A percentile compares a stretch with the other conserved stretches of the same genome.
Evolutionary conservation across 2,797 vertebrate species (phyloP).

Genomic region (Macrochelys suwanniensis): DNA sequence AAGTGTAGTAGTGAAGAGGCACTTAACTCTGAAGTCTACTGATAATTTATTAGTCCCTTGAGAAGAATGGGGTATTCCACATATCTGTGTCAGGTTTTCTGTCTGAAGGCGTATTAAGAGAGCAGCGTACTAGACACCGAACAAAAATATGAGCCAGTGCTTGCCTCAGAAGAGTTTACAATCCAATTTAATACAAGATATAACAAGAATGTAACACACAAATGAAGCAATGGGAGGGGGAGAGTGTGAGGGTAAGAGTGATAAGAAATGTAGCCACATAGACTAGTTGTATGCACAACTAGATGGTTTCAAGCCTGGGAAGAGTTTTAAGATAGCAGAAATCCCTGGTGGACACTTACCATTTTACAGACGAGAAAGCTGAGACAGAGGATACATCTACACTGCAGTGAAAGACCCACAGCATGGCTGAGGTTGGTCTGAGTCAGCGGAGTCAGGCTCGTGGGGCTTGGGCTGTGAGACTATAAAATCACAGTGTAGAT

Average conservation of each 20-base stretch:
- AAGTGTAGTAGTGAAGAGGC: background rate
- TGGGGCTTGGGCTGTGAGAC: background rate
- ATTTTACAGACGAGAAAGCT: background rate
- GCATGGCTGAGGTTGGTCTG: background rate
- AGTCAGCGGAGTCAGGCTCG: background rate
- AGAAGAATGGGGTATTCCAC: background rate
- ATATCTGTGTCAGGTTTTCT: background rate
- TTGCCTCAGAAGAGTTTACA: slow-evolving; percentile 57
- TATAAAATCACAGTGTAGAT: background rate
- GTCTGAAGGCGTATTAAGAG: background rate
- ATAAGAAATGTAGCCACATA: background rate
- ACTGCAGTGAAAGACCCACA: background rate
- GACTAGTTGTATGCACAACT: background rate
- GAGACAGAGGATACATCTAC: background rate
- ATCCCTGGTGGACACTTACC: background rate
- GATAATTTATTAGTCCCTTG: background rate
- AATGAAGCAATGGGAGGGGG: background rate
- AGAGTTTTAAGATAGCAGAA: background rate
- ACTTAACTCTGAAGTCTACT: background rate
- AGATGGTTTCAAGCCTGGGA: background rate
- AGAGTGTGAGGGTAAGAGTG: background rate
- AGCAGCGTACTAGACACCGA: background rate
- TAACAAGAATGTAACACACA: slow-evolving; percentile 22
- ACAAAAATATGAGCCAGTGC: slow-evolving; percentile 11
- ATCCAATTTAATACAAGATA: slow-evolving; percentile 49